Evolutionary conservation across 92 coral and sea anemone species (phyloP), one percentile per base, ranked within the genome.

Genomic region (Phenganax marumi): DNA sequence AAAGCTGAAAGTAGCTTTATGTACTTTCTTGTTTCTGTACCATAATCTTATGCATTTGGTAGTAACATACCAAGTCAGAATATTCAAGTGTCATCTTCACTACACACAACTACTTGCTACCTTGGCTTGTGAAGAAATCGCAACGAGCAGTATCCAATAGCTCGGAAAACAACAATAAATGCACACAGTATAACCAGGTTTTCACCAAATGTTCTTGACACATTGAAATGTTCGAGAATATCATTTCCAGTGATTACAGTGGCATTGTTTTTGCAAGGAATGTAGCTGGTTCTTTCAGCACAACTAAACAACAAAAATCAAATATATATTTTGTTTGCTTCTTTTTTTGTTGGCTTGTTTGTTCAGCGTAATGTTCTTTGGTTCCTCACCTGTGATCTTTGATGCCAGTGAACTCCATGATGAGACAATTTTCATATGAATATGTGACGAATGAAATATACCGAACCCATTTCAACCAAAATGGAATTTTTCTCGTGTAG

Each of bases 381-480:
- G 63, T 56, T 14, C 51, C 83, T 78, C 6, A 78, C 83, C 83
- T 78, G 46, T 78, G 83, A 48, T 78, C 73, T 50, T 61, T 63
- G 8, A 78, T 78, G 8, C 83, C 83, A 78, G 74, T 33, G 62
- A 94, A 94, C 86, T 94, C 98, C 50, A 87, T 73, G 49, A 77
- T 75, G 60, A 91, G 84, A 54, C 84, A 76, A 24, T 89, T 93
- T 10, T 91, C 90, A 84, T 75, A 94, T 10, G 98, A 79, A 79
- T 92, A 94, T 8, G 86, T 69, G 51, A 92, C 23, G 65, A 86
- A 94, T 25, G 97, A 84, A 47, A 86, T 0, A 39, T 90, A 89
- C 10, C 90, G 89, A 49, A 87, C 68, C 98, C 98, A 94, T 12
- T 70, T 25, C 64, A 94, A 76, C 98, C 98, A 94, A 3, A 88